phyloP scores from a whole-genome alignment of 2,797 vertebrate genomes.

The Accipiter superciliosus region DNA sequence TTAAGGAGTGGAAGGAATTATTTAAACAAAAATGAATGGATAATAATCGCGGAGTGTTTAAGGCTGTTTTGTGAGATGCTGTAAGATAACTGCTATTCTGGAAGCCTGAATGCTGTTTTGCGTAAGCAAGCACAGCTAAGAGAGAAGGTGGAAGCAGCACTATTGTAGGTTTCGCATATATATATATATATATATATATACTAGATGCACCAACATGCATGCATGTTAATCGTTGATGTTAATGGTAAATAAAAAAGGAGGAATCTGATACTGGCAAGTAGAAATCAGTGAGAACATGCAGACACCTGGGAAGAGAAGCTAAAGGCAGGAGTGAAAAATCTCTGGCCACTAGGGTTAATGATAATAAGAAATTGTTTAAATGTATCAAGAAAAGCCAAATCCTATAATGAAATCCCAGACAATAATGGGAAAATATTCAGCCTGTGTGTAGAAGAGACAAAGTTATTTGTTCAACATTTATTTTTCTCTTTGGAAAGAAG shows the following conservation, averaged over 20 bases:
- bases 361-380: not conserved
- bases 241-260: not conserved
- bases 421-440: constrained; percentile 4
- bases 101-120: not conserved
- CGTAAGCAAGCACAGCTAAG: not conserved
- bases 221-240: not conserved
- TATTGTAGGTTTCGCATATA: not conserved
- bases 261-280: not conserved
- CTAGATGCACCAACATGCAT: not conserved
- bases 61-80: not conserved
- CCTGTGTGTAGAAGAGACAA: not conserved
- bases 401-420: not conserved
- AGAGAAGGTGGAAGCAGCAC: not conserved
- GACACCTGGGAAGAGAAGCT: not conserved
- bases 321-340: not conserved
- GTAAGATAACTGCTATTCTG: not conserved
- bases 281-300: not conserved
- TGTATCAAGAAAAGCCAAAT: not conserved
- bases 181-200: too few relatives aligned
- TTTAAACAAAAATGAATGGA: not conserved
- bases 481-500: constrained; percentile 37
- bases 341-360: not conserved
- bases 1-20: not conserved
- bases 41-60: not conserved
- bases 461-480: constrained; percentile 9